These are phyloP conservation scores for Meloidogyne exigua DNA, from an alignment of 1,140 invertebrate species.

Conservation along the genomic window DNA sequence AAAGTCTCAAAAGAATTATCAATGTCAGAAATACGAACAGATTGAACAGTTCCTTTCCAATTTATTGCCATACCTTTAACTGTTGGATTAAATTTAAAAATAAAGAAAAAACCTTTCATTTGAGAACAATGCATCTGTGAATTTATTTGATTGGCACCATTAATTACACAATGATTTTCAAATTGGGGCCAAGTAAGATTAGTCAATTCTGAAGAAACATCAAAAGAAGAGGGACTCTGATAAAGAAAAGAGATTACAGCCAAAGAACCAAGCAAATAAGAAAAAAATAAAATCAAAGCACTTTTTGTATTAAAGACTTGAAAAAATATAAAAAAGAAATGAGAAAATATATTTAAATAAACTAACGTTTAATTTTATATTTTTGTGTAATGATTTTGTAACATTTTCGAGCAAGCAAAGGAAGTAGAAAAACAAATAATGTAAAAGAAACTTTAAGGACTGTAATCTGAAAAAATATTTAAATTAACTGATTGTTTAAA, in stretches of 20 bases:
- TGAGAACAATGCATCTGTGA: conserved; percentile 51
- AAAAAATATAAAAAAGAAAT: conserved; percentile 38
- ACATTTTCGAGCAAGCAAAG: conserved; percentile 47
- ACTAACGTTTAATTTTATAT: conserved; percentile 47
- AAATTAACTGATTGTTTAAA: background rate
- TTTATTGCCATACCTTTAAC: conserved; percentile 50
- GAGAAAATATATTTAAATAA: background rate
- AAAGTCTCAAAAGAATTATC: conserved; percentile 58
- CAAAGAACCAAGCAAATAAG: conserved; percentile 50
- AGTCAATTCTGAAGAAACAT: conserved; percentile 43
- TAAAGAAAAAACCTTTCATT: conserved; percentile 43
- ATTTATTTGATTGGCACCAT: conserved; percentile 43
- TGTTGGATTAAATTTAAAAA: background rate
- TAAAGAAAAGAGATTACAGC: conserved; percentile 59
- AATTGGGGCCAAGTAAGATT: conserved; percentile 59
- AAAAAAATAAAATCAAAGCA: conserved; percentile 45
- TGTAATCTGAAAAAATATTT: conserved; percentile 47
- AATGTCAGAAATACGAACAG: conserved; percentile 49
- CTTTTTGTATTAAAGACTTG: conserved; percentile 27
- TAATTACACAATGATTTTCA: conserved; percentile 43
- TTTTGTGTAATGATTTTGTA: conserved; percentile 44
- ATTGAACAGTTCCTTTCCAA: conserved; percentile 55
- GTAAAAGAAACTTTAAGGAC: conserved; percentile 46
- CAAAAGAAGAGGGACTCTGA: conserved; percentile 45
- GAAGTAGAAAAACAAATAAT: conserved; percentile 48